Evolutionary conservation across 2,797 vertebrate species (phyloP), one percentile per base, ranked within the genome.

Genomic region (Xenopus petersii): DNA sequence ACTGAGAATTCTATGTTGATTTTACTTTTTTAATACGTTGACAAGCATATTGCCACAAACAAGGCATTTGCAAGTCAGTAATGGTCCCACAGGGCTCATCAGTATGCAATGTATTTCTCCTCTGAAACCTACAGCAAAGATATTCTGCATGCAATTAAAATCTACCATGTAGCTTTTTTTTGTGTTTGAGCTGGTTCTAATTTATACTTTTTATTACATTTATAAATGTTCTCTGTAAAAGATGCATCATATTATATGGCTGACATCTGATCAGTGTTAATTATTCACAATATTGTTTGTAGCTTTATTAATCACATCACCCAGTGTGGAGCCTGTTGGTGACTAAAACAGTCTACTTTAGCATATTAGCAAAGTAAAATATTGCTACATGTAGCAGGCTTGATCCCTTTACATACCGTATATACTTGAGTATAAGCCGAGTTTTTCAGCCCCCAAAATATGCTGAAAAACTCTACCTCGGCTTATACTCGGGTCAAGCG

Each of bases 1-100:
- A 68, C 72, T 64, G 77, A 73, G 81, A 62, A 80, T 81, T 77
- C 67, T 75, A 33, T 83, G 76, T 82, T 46, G 74, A 76, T 86
- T 86, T 87, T 82, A 79, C 60, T 81, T 83, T 79, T 84, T 83
- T 79, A 83, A 77, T 85, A 80, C 72, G 81, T 82, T 84, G 81
- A 86, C 80, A 84, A 83, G 67, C 74, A 81, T 74, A 81, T 83
- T 81, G 81, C 75, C 82, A 80, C 74, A 84, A 84, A 87, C 82
- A 86, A 84, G 82, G 67, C 76, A 79, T 81, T 81, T 81, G 80
- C 64, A 82, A 86, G 76, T 64, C 70, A 70, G 68, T 80, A 80
- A 79, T 60, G 59, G 48, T 84, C 82, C 75, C 81, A 71, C 61
- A 82, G 80, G 82, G 67, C 77, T 86, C 79, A 84, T 84, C 83